A percentile compares a stretch with the other conserved stretches of the same genome.
phyloP scores from a whole-genome alignment of 2,797 vertebrate genomes.

The Apogon hyalosoma region DNA sequence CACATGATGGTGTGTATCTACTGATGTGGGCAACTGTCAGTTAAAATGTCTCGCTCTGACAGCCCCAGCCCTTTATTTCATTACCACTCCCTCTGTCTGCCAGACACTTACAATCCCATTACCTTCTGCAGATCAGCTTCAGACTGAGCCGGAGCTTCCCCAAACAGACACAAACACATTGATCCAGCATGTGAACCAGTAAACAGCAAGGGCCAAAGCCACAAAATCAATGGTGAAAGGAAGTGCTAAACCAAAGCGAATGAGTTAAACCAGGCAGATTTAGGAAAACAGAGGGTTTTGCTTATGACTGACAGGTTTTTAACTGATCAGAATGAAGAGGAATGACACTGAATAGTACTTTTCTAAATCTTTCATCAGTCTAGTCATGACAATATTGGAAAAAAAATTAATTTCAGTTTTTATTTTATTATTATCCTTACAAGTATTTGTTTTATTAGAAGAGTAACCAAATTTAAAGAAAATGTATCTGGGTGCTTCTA shows the following conservation, averaged over 20 bases:
- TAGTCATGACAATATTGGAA: background rate
- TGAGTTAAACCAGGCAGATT: constrained; percentile 13
- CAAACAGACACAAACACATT: constrained; percentile 62
- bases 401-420: too few relatives aligned
- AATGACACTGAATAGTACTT: constrained; percentile 8
- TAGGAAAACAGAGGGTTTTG: constrained; percentile 35
- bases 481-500: too few relatives aligned
- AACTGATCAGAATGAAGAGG: background rate
- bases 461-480: too few relatives aligned
- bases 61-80: constrained; percentile 62
- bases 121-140: constrained; percentile 54
- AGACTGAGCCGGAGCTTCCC: constrained; percentile 30
- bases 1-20: constrained; percentile 18
- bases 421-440: too few relatives aligned
- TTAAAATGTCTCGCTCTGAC: constrained; percentile 39
- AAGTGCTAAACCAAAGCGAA: constrained; percentile 25
- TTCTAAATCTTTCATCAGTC: background rate
- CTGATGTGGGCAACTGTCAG: constrained; percentile 35
- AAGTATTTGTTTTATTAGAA: too few relatives aligned
- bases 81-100: constrained; percentile 56
- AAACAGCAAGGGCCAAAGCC: constrained; percentile 41
- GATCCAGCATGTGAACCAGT: constrained; percentile 58
- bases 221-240: constrained; percentile 32
- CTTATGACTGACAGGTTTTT: constrained; percentile 1
- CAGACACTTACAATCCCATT: constrained; percentile 77